A percentile compares a stretch with the other conserved stretches of the same genome.
These are phyloP conservation scores for Abrostola triplasia DNA, from an alignment of 2,888 invertebrate species.

Conservation along the genomic window DNA sequence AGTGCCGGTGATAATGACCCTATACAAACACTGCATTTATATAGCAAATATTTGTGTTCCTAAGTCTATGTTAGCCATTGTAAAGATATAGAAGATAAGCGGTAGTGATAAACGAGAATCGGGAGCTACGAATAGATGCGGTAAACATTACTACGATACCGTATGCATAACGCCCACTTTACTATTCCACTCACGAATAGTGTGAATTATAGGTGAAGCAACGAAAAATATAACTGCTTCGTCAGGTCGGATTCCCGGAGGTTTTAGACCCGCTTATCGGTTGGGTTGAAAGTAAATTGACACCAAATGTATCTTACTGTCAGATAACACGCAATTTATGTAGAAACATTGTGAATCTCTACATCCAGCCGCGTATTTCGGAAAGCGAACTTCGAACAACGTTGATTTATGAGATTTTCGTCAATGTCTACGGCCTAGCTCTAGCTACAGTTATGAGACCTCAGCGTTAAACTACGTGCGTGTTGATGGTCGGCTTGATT, in stretches of 20 bases:
- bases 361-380: slow-evolving; percentile 25
- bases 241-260: slow-evolving; percentile 32
- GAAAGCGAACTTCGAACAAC: slow-evolving; percentile 41
- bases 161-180: slow-evolving; percentile 49
- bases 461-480: slow-evolving; percentile 53
- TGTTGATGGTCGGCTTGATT: slow-evolving; percentile 51
- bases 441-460: slow-evolving; percentile 60
- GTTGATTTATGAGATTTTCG: slow-evolving; percentile 69
- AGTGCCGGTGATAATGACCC: slow-evolving; percentile 40
- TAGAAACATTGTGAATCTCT: slow-evolving; percentile 30
- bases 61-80: slow-evolving; percentile 31
- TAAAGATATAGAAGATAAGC: slow-evolving; percentile 31
- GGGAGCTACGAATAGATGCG: slow-evolving; percentile 36
- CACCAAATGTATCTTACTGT: slow-evolving; percentile 37
- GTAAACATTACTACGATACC: slow-evolving; percentile 44
- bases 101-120: slow-evolving; percentile 38
- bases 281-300: slow-evolving; percentile 50
- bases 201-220: slow-evolving; percentile 21
- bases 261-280: slow-evolving; percentile 32
- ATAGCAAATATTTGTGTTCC: slow-evolving; percentile 39
- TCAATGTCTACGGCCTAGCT: slow-evolving; percentile 60
- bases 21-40: slow-evolving; percentile 32
- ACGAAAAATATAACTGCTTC: slow-evolving; percentile 43
- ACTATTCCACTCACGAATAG: slow-evolving; percentile 35
- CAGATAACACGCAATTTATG: slow-evolving; percentile 43